Conservation (phyloP, 2,113 vertebrate species). For the Passer montanus region DNA sequence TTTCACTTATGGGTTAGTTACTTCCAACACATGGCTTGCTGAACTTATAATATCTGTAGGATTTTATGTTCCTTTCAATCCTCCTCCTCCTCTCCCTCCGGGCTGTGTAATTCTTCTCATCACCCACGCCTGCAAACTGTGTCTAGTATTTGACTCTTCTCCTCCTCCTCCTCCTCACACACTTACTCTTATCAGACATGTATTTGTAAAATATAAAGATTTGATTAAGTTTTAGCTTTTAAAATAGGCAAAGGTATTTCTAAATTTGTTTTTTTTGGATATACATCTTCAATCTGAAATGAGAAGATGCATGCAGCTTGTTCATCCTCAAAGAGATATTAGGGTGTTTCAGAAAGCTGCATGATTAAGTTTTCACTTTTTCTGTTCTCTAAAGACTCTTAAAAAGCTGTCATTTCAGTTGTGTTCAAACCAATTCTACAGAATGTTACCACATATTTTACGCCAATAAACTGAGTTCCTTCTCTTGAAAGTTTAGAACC, state of each 20-base stretch:
- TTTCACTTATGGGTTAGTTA: slow-evolving; percentile 25
- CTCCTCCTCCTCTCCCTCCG: slow-evolving; percentile 33
- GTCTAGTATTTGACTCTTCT: slow-evolving; percentile 46
- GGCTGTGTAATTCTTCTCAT: slow-evolving; percentile 31
- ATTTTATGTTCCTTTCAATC: slow-evolving; percentile 56
- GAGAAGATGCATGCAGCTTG: not conserved
- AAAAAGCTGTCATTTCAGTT: not conserved
- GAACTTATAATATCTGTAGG: slow-evolving; percentile 24
- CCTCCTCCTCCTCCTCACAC: slow-evolving; percentile 40
- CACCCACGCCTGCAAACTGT: slow-evolving; percentile 55
- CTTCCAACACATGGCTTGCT: slow-evolving; percentile 26
- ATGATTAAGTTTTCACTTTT: not conserved
- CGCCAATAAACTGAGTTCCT: not conserved
- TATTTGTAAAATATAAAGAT: slow-evolving; percentile 40
- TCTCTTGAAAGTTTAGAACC: not conserved
- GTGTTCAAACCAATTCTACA: not conserved
- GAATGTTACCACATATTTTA: not conserved
- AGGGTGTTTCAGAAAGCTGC: not conserved
- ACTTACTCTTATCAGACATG: slow-evolving; percentile 27
- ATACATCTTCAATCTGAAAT: not conserved
- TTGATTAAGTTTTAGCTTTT: slow-evolving; percentile 17
- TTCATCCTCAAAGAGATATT: not conserved
- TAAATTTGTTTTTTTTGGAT: not conserved
- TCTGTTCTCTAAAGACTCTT: not conserved
- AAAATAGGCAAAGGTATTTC: slow-evolving; percentile 37